phyloP scores from a whole-genome alignment of 2,113 vertebrate genomes.

The Campylorhamphus procurvoides region DNA sequence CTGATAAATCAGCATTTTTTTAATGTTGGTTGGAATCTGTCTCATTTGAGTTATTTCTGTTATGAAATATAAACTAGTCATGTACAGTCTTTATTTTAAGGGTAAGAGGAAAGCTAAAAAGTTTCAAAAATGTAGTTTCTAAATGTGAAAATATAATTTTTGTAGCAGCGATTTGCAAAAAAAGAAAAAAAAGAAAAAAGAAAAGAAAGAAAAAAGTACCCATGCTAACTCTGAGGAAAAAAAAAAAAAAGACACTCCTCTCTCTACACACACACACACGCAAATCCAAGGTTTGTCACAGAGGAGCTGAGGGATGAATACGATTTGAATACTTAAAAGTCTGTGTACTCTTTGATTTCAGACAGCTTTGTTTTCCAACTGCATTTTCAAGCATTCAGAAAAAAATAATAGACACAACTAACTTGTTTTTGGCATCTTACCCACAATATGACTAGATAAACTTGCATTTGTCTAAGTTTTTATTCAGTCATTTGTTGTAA shows the following conservation, averaged over 20 bases:
- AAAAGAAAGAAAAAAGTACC: background rate
- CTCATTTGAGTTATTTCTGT: background rate
- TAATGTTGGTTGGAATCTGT: background rate
- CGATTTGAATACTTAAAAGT: background rate
- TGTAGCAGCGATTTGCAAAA: background rate
- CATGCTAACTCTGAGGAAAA: background rate
- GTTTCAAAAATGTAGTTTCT: background rate
- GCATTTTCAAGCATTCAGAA: background rate
- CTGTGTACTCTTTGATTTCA: slow-evolving; percentile 21
- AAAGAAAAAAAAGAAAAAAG: background rate
- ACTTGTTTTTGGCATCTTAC: background rate
- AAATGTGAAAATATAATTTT: background rate
- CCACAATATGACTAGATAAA: background rate
- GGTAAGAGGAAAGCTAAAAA: background rate
- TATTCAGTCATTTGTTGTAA: background rate
- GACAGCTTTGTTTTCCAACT: slow-evolving; percentile 14
- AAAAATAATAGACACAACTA: background rate
- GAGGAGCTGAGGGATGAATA: background rate
- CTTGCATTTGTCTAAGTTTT: background rate
- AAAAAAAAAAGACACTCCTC: background rate
- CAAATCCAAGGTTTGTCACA: background rate
- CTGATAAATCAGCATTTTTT: background rate
- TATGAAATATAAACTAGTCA: background rate
- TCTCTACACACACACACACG: background rate
- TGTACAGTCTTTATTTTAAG: background rate